Conservation (phyloP, 2,113 vertebrate species). For the Lasiurus cinereus region DNA sequence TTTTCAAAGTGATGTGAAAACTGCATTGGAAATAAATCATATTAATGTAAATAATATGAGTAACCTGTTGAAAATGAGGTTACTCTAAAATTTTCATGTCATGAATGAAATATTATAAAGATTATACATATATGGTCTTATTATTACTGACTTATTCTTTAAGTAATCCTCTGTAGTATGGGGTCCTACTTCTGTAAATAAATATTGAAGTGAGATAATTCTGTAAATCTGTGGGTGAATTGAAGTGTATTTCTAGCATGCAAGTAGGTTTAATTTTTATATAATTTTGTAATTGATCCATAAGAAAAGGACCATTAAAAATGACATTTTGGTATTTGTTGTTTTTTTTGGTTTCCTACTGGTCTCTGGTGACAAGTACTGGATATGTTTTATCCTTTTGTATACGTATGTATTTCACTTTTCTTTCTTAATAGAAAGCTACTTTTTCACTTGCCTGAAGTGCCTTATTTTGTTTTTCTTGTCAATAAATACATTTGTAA, state of each 20-base stretch:
- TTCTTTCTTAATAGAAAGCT: conserved; percentile 1
- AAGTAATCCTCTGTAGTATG: neutral
- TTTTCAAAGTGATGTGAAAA: neutral
- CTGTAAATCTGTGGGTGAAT: neutral
- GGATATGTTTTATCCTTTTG: neutral
- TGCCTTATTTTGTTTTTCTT: neutral
- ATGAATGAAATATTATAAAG: neutral
- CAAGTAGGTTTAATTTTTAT: neutral
- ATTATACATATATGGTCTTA: neutral
- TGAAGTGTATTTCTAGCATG: neutral
- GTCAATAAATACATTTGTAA: neutral
- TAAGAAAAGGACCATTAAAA: neutral
- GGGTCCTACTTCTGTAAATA: conserved; percentile 1
- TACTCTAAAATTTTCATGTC: neutral
- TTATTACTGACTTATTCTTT: neutral
- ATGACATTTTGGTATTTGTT: neutral
- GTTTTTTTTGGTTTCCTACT: neutral
- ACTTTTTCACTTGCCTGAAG: neutral
- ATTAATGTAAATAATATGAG: neutral
- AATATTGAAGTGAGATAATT: conserved; percentile 13
- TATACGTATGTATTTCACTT: neutral
- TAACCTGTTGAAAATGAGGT: neutral
- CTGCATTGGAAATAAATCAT: neutral
- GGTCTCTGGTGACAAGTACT: neutral
- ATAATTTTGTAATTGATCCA: neutral